Base-by-base conservation (phyloP, 2,888 invertebrate genomes). In the Heteromyza rotundicornis region DNA sequence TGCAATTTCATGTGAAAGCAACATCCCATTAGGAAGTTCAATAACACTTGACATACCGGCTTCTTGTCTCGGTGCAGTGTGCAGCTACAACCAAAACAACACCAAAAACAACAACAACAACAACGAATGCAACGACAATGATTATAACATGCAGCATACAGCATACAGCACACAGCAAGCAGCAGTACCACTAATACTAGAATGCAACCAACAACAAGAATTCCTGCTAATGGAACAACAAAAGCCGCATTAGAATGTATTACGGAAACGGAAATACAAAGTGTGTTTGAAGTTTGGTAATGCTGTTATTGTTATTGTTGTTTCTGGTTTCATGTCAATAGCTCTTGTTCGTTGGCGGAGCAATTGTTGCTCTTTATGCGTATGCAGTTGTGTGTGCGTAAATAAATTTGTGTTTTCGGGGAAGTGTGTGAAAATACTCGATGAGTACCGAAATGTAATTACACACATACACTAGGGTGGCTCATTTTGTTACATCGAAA, bases 21-120 rank as follows among this genome's bases (percentile, higher is more conserved):
- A 52, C 65, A 58, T 63, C 61, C 64, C 51, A 35, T 62, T 61
- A 60, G 64, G 63, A 68, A 68, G 64, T 62, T 66, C 64, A 68
- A 64, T 62, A 62, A 47, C 62, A 66, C 60, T 66, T 50, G 47
- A 61, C 56, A 61, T 59, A 44, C 59, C 14, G 49, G 63, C 55
- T 60, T 51, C 51, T 17, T 47, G 19, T 20, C n/a, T 47, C 3
- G 3, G 47, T 20, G 5, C 20, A 3, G 2, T n/a, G 10, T 40
- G n/a, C 20, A 17, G 47, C 47, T 5, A 20, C 17, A 47, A 7
- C 20, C 7, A 19, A 7, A 40, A 40, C 12, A 47, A 20, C 47
- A 47, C 3, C 47, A n/a, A n/a, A 3, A 40, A 5, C 12, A 32
- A 32, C 12, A 32, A 5, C 32, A 32, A 40, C 40, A 40, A 3